These are phyloP conservation scores for Carollia perspicillata DNA, from an alignment of 2,113 vertebrate species.

Conservation along the genomic window DNA sequence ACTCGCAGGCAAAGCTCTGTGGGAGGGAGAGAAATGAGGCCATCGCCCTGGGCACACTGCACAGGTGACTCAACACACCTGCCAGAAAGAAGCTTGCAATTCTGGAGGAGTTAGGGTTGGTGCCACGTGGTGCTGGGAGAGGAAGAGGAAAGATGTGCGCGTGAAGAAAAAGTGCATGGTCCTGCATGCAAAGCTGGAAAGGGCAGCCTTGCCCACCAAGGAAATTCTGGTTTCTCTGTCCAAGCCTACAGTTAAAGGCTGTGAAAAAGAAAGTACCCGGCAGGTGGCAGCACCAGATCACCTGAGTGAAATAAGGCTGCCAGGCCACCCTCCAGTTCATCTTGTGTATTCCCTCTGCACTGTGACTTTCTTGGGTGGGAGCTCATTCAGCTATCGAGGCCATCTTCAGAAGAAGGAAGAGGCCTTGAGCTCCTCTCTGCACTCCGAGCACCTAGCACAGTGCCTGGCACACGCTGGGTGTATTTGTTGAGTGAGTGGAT, in stretches of 20 bases:
- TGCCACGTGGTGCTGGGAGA: background rate
- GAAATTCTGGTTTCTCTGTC: background rate
- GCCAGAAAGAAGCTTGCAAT: background rate
- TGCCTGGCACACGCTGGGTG: background rate
- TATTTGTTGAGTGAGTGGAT: background rate
- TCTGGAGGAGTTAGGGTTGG: background rate
- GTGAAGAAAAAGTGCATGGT: background rate
- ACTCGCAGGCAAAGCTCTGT: background rate
- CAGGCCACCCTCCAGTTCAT: fast-evolving
- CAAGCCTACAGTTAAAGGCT: background rate
- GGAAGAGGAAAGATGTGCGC: background rate
- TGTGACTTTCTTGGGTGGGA: background rate
- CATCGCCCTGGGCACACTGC: background rate
- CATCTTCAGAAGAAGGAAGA: background rate
- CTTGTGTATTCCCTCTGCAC: fast-evolving
- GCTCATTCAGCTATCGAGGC: background rate
- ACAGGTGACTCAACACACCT: background rate
- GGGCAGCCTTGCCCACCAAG: background rate
- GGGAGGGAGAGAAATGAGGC: background rate
- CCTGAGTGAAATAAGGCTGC: background rate
- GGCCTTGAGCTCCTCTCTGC: background rate
- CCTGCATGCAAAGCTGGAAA: background rate
- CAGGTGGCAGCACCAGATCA: slow-evolving; percentile 64
- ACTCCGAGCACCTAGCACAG: background rate
- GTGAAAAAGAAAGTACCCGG: background rate